Percentiles rank a stretch among this genome's conserved stretches.
Conservation (phyloP, 2,113 vertebrate genomes). For the Sylvia atricapilla region DNA sequence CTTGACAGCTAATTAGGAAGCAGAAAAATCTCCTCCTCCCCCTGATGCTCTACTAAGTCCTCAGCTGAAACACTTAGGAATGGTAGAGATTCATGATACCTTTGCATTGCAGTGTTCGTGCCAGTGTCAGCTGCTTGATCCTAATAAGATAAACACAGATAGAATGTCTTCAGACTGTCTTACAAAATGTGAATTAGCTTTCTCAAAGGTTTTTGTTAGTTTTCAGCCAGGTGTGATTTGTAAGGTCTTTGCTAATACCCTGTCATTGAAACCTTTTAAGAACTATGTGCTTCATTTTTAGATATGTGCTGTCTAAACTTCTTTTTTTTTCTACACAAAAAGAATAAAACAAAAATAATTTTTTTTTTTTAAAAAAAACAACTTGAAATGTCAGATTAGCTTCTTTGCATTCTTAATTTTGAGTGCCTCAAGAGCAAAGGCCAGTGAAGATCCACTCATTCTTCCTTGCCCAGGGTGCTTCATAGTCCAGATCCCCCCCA, state of each 20-base stretch:
- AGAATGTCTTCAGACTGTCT: neutral
- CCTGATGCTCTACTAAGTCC: neutral
- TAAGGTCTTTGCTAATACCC: neutral
- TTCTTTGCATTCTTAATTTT: neutral
- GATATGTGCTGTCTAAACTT: neutral
- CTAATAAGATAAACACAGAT: neutral
- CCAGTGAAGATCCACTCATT: neutral
- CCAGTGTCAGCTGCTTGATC: neutral
- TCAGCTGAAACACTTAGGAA: neutral
- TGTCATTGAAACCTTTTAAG: neutral
- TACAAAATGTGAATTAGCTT: neutral
- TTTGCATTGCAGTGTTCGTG: neutral
- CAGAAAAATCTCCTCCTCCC: neutral
- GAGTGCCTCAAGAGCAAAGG: neutral
- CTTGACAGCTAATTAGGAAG: slow-evolving; percentile 27
- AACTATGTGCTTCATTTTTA: neutral
- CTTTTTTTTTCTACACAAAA: neutral
- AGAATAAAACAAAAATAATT: neutral
- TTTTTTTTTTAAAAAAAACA: neutral
- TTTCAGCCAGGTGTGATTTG: neutral
- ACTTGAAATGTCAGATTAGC: neutral
- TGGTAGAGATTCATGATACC: neutral
- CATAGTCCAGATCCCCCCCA: neutral
- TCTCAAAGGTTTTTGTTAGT: slow-evolving; percentile 6
- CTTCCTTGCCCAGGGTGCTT: neutral